Conservation (phyloP, 2,113 vertebrate genomes). For the Nothoprocta pentlandii region DNA sequence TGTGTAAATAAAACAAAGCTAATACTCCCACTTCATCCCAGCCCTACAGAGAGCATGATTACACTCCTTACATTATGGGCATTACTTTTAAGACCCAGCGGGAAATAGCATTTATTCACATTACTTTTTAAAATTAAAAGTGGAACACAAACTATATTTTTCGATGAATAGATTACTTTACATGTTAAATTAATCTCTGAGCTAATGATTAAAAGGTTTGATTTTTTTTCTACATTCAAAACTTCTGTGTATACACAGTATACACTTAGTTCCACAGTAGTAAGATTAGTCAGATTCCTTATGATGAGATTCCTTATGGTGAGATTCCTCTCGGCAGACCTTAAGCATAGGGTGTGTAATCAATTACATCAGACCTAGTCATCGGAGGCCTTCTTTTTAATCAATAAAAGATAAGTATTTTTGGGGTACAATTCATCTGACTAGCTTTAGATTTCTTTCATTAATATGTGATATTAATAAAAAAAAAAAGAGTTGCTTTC, state of each 20-base stretch:
- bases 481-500: not conserved
- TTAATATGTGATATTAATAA: not conserved
- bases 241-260: not conserved
- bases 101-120: not conserved
- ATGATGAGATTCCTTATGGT: not conserved
- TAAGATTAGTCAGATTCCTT: not conserved
- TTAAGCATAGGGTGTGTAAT: not conserved
- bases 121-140: slow-evolving; percentile 17
- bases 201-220: not conserved
- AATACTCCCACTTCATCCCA: not conserved
- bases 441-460: not conserved
- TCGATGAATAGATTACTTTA: not conserved
- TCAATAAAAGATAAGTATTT: not conserved
- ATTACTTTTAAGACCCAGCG: not conserved
- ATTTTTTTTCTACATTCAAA: not conserved
- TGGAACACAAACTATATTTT: not conserved
- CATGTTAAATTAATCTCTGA: not conserved
- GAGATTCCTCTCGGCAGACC: not conserved
- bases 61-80: not conserved
- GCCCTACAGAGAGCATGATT: not conserved
- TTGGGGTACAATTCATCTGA: not conserved
- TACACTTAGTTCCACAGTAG: fast-evolving
- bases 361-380: not conserved
- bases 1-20: not conserved
- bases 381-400: not conserved